Evolutionary conservation across 2,113 vertebrate species (phyloP).

Genomic region (Bubo bubo): DNA sequence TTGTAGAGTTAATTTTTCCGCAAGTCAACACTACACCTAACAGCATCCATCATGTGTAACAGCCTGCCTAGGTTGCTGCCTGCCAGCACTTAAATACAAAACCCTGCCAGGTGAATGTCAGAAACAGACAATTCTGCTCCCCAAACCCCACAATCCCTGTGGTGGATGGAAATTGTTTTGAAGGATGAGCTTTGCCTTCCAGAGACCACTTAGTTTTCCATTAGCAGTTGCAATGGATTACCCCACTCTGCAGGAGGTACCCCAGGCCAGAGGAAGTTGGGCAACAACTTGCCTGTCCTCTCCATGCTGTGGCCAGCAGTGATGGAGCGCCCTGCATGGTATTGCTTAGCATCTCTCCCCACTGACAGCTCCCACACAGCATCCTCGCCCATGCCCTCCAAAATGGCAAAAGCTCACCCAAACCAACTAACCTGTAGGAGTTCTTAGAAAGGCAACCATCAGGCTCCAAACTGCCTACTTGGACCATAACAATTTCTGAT

Average conservation of each 20-base stretch:
- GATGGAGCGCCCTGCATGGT: not conserved
- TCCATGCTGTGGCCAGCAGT: not conserved
- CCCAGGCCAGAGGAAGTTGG: not conserved
- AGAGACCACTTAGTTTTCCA: rapidly evolving
- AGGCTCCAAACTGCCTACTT: rapidly evolving
- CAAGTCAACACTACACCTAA: not conserved
- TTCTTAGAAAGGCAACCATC: not conserved
- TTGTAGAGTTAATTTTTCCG: too few relatives aligned
- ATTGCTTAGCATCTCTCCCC: not conserved
- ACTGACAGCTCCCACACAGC: not conserved
- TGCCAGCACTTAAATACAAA: not conserved
- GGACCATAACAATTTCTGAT: not conserved
- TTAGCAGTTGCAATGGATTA: not conserved
- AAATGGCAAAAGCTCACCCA: not conserved
- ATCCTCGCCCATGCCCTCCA: not conserved
- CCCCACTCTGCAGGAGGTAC: not conserved
- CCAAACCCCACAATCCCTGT: not conserved
- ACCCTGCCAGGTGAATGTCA: not conserved
- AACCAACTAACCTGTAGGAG: rapidly evolving
- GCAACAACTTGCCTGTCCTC: not conserved
- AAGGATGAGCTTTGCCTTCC: not conserved
- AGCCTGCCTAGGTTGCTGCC: not conserved
- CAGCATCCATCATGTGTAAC: slow-evolving; percentile 26
- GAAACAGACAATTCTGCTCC: not conserved
- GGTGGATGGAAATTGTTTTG: not conserved